These are phyloP conservation scores for Himantopus leucocephalus DNA, from an alignment of 2,113 vertebrate species.

Conservation along the genomic window DNA sequence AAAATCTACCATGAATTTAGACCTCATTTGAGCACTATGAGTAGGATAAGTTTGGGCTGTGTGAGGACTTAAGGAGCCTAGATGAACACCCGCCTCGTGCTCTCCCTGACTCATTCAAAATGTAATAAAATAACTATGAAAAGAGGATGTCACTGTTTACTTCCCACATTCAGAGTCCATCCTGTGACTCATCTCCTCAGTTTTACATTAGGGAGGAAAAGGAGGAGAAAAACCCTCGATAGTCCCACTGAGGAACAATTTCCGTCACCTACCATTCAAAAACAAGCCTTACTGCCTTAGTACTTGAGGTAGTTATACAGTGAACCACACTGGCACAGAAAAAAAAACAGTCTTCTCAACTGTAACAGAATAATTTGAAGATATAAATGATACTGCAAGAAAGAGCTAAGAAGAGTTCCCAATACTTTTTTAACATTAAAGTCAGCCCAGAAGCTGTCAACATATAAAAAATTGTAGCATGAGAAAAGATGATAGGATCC, in stretches of 20 bases:
- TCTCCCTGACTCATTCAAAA: not conserved
- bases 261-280: not conserved
- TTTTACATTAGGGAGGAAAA: not conserved
- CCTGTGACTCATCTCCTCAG: not conserved
- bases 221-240: not conserved
- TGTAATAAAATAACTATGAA: not conserved
- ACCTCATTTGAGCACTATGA: not conserved
- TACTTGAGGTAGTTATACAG: not conserved
- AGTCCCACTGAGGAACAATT: not conserved
- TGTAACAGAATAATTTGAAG: not conserved
- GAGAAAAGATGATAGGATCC: not conserved
- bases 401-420: not conserved
- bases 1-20: not conserved
- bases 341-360: not conserved
- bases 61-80: not conserved
- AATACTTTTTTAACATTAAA: not conserved
- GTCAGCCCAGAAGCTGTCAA: not conserved
- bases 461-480: not conserved
- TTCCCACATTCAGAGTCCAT: constrained; percentile 16
- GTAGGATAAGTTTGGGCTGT: not conserved
- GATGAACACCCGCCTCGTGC: not conserved
- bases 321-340: not conserved
- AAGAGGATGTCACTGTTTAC: constrained; percentile 16
- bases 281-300: not conserved
- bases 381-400: not conserved